A percentile compares a stretch with the other conserved stretches of the same genome.
phyloP scores from a whole-genome alignment of 2,888 invertebrate species.

The Gnatocerus cornutus region DNA sequence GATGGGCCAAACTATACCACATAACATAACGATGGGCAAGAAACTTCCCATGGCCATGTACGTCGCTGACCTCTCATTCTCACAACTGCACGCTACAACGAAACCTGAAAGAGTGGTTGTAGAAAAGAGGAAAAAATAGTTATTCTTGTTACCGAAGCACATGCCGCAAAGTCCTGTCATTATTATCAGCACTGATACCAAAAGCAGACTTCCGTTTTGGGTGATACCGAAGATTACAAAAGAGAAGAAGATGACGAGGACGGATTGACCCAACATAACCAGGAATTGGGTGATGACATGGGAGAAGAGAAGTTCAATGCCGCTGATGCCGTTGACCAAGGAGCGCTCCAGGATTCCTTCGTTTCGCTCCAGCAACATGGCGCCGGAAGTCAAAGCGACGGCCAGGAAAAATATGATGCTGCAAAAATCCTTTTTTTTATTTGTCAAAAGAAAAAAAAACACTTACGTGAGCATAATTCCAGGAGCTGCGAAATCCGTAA shows the following conservation, averaged over 20 bases:
- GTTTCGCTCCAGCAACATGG: slow-evolving; percentile 90
- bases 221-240: slow-evolving; percentile 86
- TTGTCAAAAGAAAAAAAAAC: too few species aligned
- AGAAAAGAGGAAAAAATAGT: neutral
- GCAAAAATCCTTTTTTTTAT: too few species aligned
- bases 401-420: slow-evolving; percentile 96
- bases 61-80: slow-evolving; percentile 88
- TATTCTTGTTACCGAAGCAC: slow-evolving; percentile 83
- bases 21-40: slow-evolving; percentile 88
- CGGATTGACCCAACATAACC: slow-evolving; percentile 88
- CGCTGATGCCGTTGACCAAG: slow-evolving; percentile 87
- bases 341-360: slow-evolving; percentile 93
- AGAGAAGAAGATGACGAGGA: slow-evolving; percentile 84
- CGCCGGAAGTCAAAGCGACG: slow-evolving; percentile 92
- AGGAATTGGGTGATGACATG: slow-evolving; percentile 92
- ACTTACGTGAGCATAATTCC: slow-evolving; percentile 91
- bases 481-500: slow-evolving; percentile 96
- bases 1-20: slow-evolving; percentile 95
- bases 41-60: slow-evolving; percentile 90
- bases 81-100: slow-evolving; percentile 85
- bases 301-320: slow-evolving; percentile 88
- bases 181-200: slow-evolving; percentile 84
- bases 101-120: slow-evolving; percentile 72
- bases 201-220: slow-evolving; percentile 82
- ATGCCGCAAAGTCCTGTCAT: slow-evolving; percentile 94